Base-by-base conservation (phyloP, 2,113 vertebrate species). In the Pseudorectes ferrugineus region DNA sequence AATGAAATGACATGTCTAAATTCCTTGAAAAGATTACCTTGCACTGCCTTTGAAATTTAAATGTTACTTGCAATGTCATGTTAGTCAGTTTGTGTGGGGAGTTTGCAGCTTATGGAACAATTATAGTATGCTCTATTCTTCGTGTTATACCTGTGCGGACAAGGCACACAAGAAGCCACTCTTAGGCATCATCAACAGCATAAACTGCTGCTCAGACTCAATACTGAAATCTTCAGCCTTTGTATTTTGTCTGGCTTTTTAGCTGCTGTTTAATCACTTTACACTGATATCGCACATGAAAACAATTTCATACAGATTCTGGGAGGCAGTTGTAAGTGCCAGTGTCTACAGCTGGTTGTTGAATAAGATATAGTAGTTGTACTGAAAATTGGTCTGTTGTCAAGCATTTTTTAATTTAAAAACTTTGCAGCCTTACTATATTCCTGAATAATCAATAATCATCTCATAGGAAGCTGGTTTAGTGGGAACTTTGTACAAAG, bases 41-140 rank as follows among this genome's bases (percentile, higher is more conserved):
- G 33, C 23, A 42, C 19, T 66, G 25, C 16, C 51, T 96, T 92
- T 80, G 72, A 73, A 78, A 71, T 95, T n/a, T 85, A 78, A 78
- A 52, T 72, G 62, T 89, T 74, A 73, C 75, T 73, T 93, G 57
- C 70, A 31, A 35, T 51, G 75, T 42, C n/a, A 12, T 8, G 2
- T 61, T 79, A 74, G 59, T 57, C 48, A 87, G 18, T 93, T 63
- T 58, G 14, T 55, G 35, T 35, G 62, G 43, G 43, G 52, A 66
- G 10, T 46, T 81, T 89, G 71, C 54, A 43, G 54, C 58, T 72
- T 55, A 0, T 7, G 58, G 40, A 62, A 28, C n/a, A 68, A 24
- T 62, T 65, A 24, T 0, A 2, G 10, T 71, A 0, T 71, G 63
- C 51, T 66, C 38, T 23, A 0, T 46, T 90, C 26, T 82, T 83